These are phyloP conservation scores for Radopholus similis DNA, from an alignment of 1,140 invertebrate species.

Conservation along the genomic window DNA sequence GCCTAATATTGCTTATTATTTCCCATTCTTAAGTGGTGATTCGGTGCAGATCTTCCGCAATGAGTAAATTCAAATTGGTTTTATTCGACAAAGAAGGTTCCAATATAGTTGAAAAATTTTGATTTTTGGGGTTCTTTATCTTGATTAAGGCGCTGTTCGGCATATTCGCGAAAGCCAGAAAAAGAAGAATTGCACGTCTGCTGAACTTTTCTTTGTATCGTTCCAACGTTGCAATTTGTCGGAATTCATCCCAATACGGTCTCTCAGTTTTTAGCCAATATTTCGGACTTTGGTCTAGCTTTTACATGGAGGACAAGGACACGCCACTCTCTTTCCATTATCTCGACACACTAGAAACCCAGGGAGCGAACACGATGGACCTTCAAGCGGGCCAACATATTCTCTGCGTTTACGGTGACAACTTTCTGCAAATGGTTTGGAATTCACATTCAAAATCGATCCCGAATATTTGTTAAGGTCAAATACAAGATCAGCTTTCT, in stretches of 20 bases:
- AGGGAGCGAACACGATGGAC: slow-evolving; percentile 50
- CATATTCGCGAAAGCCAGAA: slow-evolving; percentile 58
- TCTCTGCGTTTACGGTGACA: slow-evolving; percentile 58
- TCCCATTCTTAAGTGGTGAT: slow-evolving; percentile 46
- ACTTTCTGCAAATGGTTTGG: slow-evolving; percentile 36
- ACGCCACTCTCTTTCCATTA: slow-evolving; percentile 55
- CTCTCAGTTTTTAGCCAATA: slow-evolving; percentile 14
- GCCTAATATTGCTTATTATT: background rate
- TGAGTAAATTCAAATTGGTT: slow-evolving; percentile 60
- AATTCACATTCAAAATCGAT: background rate
- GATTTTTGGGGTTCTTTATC: background rate
- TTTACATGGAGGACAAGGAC: slow-evolving; percentile 59
- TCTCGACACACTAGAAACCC: slow-evolving; percentile 52
- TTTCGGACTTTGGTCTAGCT: slow-evolving; percentile 35
- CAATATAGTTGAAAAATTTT: background rate
- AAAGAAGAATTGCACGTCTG: slow-evolving; percentile 45
- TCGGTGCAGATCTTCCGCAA: slow-evolving; percentile 49
- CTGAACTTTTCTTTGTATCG: slow-evolving; percentile 60
- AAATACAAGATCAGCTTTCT: slow-evolving; percentile 46
- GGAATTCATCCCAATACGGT: slow-evolving; percentile 54
- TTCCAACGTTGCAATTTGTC: slow-evolving; percentile 49
- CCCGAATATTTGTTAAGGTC: slow-evolving; percentile 22
- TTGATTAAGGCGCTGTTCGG: slow-evolving; percentile 51
- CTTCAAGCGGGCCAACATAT: slow-evolving; percentile 33
- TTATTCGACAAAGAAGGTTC: slow-evolving; percentile 58